These are phyloP conservation scores for Andrena fulva DNA, from an alignment of 2,888 invertebrate genomes.

Conservation along the genomic window DNA sequence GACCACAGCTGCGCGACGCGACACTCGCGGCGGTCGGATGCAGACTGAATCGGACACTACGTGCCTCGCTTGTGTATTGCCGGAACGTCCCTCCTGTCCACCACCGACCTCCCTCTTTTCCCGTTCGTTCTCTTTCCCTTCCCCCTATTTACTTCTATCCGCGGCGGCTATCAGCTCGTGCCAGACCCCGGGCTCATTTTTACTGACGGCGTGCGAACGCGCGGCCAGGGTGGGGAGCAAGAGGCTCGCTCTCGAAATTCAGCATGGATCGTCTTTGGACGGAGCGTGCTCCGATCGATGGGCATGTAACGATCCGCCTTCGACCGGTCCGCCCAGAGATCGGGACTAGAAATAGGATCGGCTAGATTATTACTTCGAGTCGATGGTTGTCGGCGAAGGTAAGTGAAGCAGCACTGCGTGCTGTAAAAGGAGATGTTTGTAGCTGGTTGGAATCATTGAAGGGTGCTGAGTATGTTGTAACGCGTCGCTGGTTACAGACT, in stretches of 20 bases:
- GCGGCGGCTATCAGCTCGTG: slow-evolving; percentile 68
- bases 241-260: slow-evolving; percentile 18
- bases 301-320: too few species aligned
- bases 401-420: too few species aligned
- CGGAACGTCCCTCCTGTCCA: slow-evolving; percentile 61
- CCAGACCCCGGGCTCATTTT: slow-evolving; percentile 63
- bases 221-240: neutral
- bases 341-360: too few species aligned
- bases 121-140: slow-evolving; percentile 53
- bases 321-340: too few species aligned
- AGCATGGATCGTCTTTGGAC: slow-evolving; percentile 6
- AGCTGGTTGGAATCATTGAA: too few species aligned
- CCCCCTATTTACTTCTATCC: slow-evolving; percentile 56
- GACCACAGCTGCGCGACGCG: slow-evolving; percentile 70
- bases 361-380: too few species aligned
- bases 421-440: too few species aligned
- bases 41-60: slow-evolving; percentile 78
- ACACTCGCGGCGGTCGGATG: slow-evolving; percentile 78
- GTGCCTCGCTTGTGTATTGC: slow-evolving; percentile 70
- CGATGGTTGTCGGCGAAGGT: too few species aligned
- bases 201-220: slow-evolving; percentile 46
- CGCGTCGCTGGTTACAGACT: too few species aligned
- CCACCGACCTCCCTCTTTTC: slow-evolving; percentile 49
- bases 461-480: too few species aligned
- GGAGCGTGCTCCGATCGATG: slow-evolving; percentile 10